These are phyloP conservation scores for Chymomyza fuscimana DNA, from an alignment of 2,888 invertebrate species.

Conservation along the genomic window DNA sequence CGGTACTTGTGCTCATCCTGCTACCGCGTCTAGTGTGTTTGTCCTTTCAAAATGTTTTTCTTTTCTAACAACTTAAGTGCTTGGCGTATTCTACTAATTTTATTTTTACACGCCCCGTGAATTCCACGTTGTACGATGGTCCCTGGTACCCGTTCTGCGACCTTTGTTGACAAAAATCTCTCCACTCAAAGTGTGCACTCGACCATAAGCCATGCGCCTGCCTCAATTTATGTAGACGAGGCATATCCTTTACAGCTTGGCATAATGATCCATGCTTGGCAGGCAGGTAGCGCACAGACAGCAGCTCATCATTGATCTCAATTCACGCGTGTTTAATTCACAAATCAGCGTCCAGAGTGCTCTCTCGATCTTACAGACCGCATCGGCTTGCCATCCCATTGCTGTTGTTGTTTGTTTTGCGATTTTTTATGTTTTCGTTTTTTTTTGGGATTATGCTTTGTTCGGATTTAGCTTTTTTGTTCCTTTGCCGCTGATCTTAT, in stretches of 20 bases:
- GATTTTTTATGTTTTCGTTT: constrained; percentile 20
- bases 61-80: constrained; percentile 72
- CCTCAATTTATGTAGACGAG: background rate
- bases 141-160: background rate
- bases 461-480: constrained; percentile 45
- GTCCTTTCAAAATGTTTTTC: constrained; percentile 74
- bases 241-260: constrained; percentile 21
- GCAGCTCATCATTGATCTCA: constrained; percentile 61
- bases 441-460: constrained; percentile 50
- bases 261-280: constrained; percentile 40
- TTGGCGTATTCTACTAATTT: constrained; percentile 65
- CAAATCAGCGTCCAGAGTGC: constrained; percentile 67
- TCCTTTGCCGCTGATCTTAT: constrained; percentile 65
- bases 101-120: constrained; percentile 52
- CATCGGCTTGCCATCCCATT: constrained; percentile 54
- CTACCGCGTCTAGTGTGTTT: constrained; percentile 55
- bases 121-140: background rate
- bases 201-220: constrained; percentile 46
- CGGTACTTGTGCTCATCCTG: constrained; percentile 6
- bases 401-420: constrained; percentile 34
- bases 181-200: constrained; percentile 46
- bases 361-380: constrained; percentile 1
- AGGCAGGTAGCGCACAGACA: constrained; percentile 34
- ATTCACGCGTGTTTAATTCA: constrained; percentile 73
- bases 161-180: constrained; percentile 65